These are phyloP conservation scores for Argopecten irradians DNA, from an alignment of 1,140 invertebrate genomes.

Conservation along the genomic window DNA sequence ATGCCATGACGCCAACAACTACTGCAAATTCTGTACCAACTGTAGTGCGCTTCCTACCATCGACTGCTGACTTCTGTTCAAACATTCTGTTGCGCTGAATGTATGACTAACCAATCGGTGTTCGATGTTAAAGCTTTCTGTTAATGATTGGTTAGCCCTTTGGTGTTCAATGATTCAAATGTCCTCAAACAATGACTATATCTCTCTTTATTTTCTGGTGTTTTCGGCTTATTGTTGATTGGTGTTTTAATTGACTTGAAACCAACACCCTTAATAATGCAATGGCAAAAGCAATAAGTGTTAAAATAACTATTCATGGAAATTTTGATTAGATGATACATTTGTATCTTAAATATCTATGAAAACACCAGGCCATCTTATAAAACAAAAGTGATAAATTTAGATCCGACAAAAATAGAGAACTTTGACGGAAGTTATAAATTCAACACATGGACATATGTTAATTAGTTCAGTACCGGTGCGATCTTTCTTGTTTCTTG, in stretches of 20 bases:
- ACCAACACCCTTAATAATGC: too few species aligned
- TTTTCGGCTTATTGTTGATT: not conserved
- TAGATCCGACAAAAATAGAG: too few species aligned
- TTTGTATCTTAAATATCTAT: too few species aligned
- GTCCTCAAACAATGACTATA: not conserved
- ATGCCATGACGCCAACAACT: conserved; percentile 20
- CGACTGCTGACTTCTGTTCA: not conserved
- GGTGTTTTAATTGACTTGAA: not conserved
- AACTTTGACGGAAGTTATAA: too few species aligned
- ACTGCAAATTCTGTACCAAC: not conserved
- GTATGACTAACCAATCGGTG: not conserved
- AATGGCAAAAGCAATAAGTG: too few species aligned
- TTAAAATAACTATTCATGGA: too few species aligned
- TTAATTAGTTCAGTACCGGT: not conserved
- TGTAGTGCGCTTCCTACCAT: not conserved
- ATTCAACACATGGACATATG: not conserved
- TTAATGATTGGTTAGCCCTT: not conserved
- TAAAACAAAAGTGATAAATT: too few species aligned
- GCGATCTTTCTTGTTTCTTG: not conserved
- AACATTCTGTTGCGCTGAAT: not conserved
- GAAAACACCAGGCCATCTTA: too few species aligned
- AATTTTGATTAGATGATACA: too few species aligned
- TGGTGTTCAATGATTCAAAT: not conserved
- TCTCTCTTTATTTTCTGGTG: too few species aligned
- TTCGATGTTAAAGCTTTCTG: not conserved